A percentile compares a stretch with the other conserved stretches of the same genome.
Conservation (phyloP, 2,113 vertebrate genomes). For the Aleadryas rufinucha region DNA sequence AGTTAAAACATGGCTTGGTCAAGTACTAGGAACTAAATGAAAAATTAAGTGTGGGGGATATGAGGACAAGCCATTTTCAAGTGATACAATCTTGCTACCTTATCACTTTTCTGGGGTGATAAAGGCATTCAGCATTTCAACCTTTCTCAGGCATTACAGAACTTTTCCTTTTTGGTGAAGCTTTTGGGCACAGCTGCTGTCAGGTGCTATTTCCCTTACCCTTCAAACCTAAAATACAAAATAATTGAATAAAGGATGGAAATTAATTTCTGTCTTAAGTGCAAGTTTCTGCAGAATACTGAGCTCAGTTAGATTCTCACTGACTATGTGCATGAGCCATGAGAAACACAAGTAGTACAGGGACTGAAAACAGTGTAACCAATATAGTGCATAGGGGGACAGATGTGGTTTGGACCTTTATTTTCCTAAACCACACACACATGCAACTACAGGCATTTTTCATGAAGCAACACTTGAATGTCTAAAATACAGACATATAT, state of each 20-base stretch:
- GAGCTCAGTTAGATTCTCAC: background rate
- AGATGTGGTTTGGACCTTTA: background rate
- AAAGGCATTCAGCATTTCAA: background rate
- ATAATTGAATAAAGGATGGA: background rate
- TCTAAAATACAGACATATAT: background rate
- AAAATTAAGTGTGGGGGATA: background rate
- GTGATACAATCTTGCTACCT: background rate
- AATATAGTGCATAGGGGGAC: accelerated
- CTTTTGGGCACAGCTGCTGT: accelerated
- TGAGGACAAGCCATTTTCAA: background rate
- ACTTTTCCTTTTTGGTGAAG: background rate
- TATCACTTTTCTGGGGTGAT: background rate
- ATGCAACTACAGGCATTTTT: background rate
- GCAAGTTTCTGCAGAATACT: background rate
- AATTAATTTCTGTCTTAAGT: background rate
- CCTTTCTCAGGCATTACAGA: background rate
- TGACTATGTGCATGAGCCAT: accelerated
- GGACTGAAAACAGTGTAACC: background rate
- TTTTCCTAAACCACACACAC: background rate
- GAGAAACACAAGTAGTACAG: background rate
- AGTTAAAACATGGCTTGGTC: background rate
- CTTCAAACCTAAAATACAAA: background rate
- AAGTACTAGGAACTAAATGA: background rate
- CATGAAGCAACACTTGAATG: background rate
- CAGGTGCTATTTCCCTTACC: accelerated